These are phyloP conservation scores for Cryptocephalus moraei DNA, from an alignment of 2,888 invertebrate species.

Conservation along the genomic window DNA sequence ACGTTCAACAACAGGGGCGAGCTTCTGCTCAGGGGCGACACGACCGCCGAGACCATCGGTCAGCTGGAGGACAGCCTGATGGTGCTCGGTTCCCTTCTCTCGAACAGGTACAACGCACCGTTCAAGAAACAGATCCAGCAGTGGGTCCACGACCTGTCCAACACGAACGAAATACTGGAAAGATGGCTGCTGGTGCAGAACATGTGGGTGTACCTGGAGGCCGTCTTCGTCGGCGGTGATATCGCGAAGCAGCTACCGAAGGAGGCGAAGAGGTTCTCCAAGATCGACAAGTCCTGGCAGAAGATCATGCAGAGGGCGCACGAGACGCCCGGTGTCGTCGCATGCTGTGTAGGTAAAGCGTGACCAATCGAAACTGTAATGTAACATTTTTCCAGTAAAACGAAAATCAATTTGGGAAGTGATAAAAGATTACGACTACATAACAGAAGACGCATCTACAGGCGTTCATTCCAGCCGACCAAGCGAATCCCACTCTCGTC, in stretches of 20 bases:
- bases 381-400: too few species aligned
- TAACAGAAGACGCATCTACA: too few species aligned
- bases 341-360: constrained; percentile 74
- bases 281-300: constrained; percentile 97
- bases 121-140: constrained; percentile 94
- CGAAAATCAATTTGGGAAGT: too few species aligned
- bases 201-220: constrained; percentile 97
- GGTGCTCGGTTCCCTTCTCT: constrained; percentile 86
- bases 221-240: constrained; percentile 96
- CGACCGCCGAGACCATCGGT: constrained; percentile 89
- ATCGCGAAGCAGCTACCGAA: constrained; percentile 97
- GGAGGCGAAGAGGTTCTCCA: constrained; percentile 88
- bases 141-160: constrained; percentile 89
- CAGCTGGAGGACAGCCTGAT: constrained; percentile 95
- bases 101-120: constrained; percentile 93
- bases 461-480: too few species aligned
- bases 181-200: constrained; percentile 95
- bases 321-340: constrained; percentile 91
- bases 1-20: constrained; percentile 93
- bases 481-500: too few species aligned
- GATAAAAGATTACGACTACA: too few species aligned
- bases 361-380: too few species aligned
- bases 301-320: constrained; percentile 96
- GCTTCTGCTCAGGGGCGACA: constrained; percentile 80
- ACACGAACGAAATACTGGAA: constrained; percentile 93